Evolutionary conservation across 2,797 vertebrate species (phyloP), one percentile per base, ranked within the genome.

Genomic region (Nyctibius grandis): DNA sequence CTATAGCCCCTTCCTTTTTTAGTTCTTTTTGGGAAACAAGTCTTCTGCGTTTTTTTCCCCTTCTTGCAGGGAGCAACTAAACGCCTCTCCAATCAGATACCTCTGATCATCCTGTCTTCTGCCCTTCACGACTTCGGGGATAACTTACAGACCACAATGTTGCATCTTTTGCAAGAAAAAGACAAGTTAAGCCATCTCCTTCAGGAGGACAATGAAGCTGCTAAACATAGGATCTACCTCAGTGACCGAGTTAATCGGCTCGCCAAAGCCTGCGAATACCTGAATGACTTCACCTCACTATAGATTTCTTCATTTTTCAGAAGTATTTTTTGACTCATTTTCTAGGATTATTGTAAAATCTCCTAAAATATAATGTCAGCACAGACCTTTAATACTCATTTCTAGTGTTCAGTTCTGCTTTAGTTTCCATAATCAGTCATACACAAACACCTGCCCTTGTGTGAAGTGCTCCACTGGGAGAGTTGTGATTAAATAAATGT

Each of bases 51-150:
- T 67, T 80, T 88, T 47, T n/a, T 3, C 1, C 4, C n/a, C 34
- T 42, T 56, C 38, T 50, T 79, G 18, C 95, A 99, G 99, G 98
- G 98, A 92, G 98, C 97, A 29, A 93, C 95, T 38, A 95, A 95
- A 40, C 98, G 98, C 74, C 97, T 99, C 67, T 95, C 98, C 47
- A 98, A 98, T 88, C 99, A 99, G 95, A 96, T 99, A 81, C 99
- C 99, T 1, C 88, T 99, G 83, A 98, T 99, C 95, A 98, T 99
- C 91, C 98, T 98, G 63, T 99, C 98, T 94, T 96, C 96, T 90
- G 72, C 98, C 63, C 97, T 99, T 45, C 97, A 98, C 47, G 97
- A 98, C 59, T 97, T 95, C 0, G 98, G 98, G 2, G 15, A 75
- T 2, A 78, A 96, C 19, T 92, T 99, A 61, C 98, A 98, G 87